Percentiles rank a stretch among this genome's conserved stretches.
phyloP scores from a whole-genome alignment of 2,888 invertebrate genomes.

The Minunthozetes semirufus region DNA sequence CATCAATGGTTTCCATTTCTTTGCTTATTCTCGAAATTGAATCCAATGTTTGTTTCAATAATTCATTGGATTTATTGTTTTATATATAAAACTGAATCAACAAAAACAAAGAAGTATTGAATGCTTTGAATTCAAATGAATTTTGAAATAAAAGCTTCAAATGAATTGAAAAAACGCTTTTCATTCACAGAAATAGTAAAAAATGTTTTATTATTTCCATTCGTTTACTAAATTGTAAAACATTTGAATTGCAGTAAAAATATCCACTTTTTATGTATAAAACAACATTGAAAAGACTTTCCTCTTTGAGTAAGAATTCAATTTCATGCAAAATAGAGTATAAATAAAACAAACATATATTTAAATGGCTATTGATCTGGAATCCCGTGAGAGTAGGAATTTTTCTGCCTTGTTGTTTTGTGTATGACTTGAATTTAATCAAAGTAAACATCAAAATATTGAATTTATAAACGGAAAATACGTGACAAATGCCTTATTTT shows the following conservation, averaged over 20 bases:
- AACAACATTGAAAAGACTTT: neutral
- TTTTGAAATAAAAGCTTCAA: no score
- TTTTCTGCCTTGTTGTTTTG: no score
- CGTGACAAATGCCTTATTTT: conserved; percentile 4
- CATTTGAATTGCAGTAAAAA: neutral
- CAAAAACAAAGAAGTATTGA: no score
- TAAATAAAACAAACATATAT: conserved; percentile 4
- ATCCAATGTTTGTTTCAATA: no score
- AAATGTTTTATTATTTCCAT: neutral
- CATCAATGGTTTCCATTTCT: no score
- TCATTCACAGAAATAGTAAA: no score
- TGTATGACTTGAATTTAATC: conserved; percentile 20
- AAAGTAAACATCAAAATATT: conserved; percentile 12
- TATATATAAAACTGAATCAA: no score
- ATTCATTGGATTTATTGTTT: no score
- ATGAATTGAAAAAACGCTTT: no score
- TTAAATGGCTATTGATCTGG: neutral
- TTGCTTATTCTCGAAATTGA: no score
- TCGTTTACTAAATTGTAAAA: neutral
- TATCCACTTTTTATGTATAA: neutral
- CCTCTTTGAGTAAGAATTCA: neutral
- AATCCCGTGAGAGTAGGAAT: neutral
- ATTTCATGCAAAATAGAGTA: conserved; percentile 14
- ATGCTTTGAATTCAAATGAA: no score
- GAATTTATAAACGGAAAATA: neutral